Percentiles rank a stretch among this genome's conserved stretches.
These are phyloP conservation scores for Bovichtus diacanthus DNA, from an alignment of 2,797 vertebrate species.

Conservation along the genomic window DNA sequence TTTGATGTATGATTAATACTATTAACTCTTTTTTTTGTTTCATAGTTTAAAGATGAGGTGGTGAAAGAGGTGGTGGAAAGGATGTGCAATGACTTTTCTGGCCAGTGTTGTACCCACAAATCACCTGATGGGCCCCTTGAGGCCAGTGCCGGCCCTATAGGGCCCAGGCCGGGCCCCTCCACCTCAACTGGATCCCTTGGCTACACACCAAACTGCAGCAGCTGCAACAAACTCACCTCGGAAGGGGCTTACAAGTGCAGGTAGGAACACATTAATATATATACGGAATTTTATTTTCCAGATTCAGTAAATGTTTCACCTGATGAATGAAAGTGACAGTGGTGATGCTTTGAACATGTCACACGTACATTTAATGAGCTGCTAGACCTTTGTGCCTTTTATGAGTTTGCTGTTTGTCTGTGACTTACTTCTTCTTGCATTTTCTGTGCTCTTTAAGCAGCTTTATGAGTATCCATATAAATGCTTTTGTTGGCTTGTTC, in stretches of 20 bases:
- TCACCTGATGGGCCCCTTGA: constrained; percentile 78
- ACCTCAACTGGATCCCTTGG: constrained; percentile 83
- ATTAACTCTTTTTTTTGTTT: not conserved
- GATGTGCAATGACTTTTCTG: constrained; percentile 93
- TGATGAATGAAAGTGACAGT: not conserved
- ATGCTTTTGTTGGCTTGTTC: not conserved
- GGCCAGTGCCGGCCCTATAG: constrained; percentile 63
- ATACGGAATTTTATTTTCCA: not conserved
- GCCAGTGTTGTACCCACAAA: constrained; percentile 89
- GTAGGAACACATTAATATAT: constrained; percentile 65
- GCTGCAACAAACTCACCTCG: constrained; percentile 90
- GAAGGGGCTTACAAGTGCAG: constrained; percentile 98
- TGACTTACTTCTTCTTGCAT: not conserved
- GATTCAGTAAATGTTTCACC: not conserved
- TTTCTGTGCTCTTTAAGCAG: not conserved
- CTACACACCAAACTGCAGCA: constrained; percentile 92
- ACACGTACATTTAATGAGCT: not conserved
- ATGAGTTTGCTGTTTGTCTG: not conserved
- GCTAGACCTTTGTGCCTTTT: not conserved
- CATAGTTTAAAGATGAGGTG: constrained; percentile 95
- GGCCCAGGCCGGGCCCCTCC: constrained; percentile 70
- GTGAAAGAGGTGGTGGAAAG: constrained; percentile 96
- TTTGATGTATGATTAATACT: not conserved
- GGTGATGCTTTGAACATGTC: not conserved
- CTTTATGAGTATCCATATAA: not conserved